A percentile compares a stretch with the other conserved stretches of the same genome.
These are phyloP conservation scores for Pangasianodon hypophthalmus DNA, from an alignment of 2,113 vertebrate species.

Conservation along the genomic window DNA sequence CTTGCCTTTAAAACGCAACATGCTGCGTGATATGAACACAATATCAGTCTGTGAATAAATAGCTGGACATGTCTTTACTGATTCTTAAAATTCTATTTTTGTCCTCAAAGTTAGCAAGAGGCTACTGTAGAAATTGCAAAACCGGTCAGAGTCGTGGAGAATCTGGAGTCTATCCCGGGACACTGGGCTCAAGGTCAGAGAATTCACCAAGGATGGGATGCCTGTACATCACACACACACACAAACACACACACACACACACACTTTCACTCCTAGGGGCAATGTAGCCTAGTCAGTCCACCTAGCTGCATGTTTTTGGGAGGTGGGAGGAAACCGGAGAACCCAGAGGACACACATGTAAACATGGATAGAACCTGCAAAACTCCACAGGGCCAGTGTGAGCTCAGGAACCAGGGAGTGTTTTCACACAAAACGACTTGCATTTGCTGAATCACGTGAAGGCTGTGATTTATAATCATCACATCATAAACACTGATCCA, in stretches of 20 bases:
- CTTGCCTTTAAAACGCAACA: not conserved
- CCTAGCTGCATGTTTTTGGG: not conserved
- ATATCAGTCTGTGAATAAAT: not conserved
- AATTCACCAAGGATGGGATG: not conserved
- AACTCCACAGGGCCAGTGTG: not conserved
- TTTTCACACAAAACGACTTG: not conserved
- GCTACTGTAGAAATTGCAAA: not conserved
- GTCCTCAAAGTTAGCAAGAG: no score
- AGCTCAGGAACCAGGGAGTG: not conserved
- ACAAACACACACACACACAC: not conserved
- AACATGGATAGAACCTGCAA: not conserved
- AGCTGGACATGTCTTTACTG: not conserved
- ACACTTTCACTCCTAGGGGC: not conserved
- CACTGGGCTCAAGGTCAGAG: constrained; percentile 12
- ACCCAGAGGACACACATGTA: no score
- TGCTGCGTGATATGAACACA: not conserved
- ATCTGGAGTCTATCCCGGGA: not conserved
- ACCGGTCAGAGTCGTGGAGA: not conserved
- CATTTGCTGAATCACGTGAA: not conserved
- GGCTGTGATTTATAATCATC: not conserved
- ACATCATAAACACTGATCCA: not conserved
- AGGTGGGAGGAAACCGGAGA: not conserved
- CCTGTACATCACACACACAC: not conserved
- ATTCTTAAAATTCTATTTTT: not conserved
- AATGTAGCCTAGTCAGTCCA: not conserved